Conservation (phyloP, 2,797 vertebrate genomes). For the Denticeps clupeoides region DNA sequence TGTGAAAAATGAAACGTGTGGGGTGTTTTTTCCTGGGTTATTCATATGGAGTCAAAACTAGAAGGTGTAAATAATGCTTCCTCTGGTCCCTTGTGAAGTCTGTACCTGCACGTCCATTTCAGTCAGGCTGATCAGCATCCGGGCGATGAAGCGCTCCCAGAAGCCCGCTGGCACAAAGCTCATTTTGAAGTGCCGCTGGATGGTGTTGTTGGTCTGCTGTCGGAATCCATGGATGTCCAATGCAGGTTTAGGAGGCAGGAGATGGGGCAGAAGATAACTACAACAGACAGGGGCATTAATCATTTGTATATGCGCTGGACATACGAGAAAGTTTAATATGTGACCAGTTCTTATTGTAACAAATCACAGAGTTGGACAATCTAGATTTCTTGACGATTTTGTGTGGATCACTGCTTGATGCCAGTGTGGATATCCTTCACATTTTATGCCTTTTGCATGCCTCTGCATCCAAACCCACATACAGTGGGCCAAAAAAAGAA, state of each 20-base stretch:
- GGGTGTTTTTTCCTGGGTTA: neutral
- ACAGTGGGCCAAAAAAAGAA: no score
- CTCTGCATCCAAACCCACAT: no score
- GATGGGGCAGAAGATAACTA: constrained; percentile 92
- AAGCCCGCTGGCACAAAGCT: constrained; percentile 94
- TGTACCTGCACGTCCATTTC: constrained; percentile 97
- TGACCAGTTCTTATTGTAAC: no score
- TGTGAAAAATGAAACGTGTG: no score
- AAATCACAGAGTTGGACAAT: no score
- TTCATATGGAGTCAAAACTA: no score
- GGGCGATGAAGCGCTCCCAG: constrained; percentile 92
- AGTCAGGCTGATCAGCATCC: constrained; percentile 91
- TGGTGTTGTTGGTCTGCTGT: constrained; percentile 69
- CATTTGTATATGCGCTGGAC: neutral
- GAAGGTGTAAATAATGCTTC: no score
- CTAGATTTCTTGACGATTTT: no score
- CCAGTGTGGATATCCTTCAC: no score
- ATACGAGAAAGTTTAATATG: neutral
- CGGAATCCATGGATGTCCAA: constrained; percentile 77
- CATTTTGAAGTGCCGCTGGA: constrained; percentile 94
- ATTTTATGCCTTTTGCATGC: no score
- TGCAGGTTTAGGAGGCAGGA: constrained; percentile 86
- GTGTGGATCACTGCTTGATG: no score
- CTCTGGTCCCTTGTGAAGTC: no score
- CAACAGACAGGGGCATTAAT: constrained; percentile 30